phyloP scores from a whole-genome alignment of 2,113 vertebrate genomes.

The Petrocephalus zakoni region DNA sequence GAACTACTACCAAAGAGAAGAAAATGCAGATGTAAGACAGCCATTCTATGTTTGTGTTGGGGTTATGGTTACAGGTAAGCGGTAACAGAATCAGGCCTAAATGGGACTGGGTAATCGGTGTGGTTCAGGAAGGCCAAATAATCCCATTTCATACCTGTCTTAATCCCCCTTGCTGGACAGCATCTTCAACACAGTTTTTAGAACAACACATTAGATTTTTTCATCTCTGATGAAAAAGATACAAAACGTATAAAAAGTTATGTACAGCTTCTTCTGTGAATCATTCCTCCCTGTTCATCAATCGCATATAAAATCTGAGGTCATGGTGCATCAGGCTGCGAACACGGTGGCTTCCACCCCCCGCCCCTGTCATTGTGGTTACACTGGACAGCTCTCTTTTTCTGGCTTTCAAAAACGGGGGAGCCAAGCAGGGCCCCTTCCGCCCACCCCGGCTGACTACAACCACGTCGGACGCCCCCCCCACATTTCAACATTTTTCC shows the following conservation, averaged over 20 bases:
- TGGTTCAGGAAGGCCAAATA: background rate
- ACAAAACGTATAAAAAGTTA: constrained; percentile 90
- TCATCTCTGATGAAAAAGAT: constrained; percentile 95
- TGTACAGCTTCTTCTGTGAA: constrained; percentile 55
- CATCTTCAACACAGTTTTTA: constrained; percentile 61
- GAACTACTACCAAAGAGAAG: background rate
- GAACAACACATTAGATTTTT: constrained; percentile 79
- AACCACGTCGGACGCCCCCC: background rate
- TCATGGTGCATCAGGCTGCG: constrained; percentile 26
- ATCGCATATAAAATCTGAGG: constrained; percentile 38
- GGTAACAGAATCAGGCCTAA: background rate
- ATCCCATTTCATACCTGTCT: constrained; percentile 19
- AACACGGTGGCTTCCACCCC: constrained; percentile 33
- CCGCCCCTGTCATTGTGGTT: background rate
- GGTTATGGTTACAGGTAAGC: constrained; percentile 11
- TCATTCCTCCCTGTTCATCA: constrained; percentile 22
- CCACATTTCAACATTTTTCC: background rate
- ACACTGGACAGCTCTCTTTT: background rate
- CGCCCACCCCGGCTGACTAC: background rate
- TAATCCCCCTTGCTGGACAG: constrained; percentile 62
- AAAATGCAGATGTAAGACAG: constrained; percentile 11
- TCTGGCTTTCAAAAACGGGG: constrained; percentile 4
- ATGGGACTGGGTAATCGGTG: background rate
- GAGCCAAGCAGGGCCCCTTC: background rate
- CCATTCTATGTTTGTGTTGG: constrained; percentile 8